Evolutionary conservation across 1,140 invertebrate genomes (phyloP).

Genomic region (Nephila pilipes): DNA sequence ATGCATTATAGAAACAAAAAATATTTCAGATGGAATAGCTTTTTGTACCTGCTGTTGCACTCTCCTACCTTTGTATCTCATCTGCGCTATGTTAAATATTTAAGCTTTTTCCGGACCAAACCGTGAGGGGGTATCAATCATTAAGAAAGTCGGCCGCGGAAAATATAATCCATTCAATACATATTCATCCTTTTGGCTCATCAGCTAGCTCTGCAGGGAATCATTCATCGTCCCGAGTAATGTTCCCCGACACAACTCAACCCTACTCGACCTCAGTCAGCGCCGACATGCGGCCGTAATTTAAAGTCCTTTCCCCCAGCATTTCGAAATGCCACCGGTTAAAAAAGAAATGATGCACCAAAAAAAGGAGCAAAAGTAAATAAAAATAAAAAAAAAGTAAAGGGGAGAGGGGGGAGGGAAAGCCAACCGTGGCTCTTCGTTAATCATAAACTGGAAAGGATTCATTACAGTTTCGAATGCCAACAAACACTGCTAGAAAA

Average conservation of each 20-base stretch:
- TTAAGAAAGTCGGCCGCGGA: slow-evolving; percentile 72
- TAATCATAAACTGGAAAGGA: slow-evolving; percentile 76
- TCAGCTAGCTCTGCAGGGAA: slow-evolving; percentile 74
- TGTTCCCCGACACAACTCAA: slow-evolving; percentile 62
- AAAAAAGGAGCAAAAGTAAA: neutral
- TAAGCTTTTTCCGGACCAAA: slow-evolving; percentile 69
- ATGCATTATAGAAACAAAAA: slow-evolving; percentile 75
- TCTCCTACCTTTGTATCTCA: slow-evolving; percentile 55
- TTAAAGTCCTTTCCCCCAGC: slow-evolving; percentile 64
- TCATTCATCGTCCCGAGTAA: slow-evolving; percentile 71
- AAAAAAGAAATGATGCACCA: slow-evolving; percentile 57
- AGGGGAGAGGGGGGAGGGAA: slow-evolving; percentile 3
- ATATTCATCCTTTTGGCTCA: slow-evolving; percentile 76
- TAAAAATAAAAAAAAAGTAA: neutral
- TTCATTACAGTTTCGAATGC: slow-evolving; percentile 70
- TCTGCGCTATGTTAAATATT: slow-evolving; percentile 75
- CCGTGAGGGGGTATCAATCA: slow-evolving; percentile 67
- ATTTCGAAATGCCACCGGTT: slow-evolving; percentile 55
- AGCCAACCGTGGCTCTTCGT: slow-evolving; percentile 56
- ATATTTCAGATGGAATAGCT: slow-evolving; percentile 74
- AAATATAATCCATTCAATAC: slow-evolving; percentile 76
- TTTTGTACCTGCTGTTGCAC: slow-evolving; percentile 54
- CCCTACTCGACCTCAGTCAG: slow-evolving; percentile 68
- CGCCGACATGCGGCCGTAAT: slow-evolving; percentile 73
- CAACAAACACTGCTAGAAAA: slow-evolving; percentile 75